Evolutionary conservation across 37 sponge, comb jelly and placozoan species (phyloP).

Genomic region (Crambe crambe): DNA sequence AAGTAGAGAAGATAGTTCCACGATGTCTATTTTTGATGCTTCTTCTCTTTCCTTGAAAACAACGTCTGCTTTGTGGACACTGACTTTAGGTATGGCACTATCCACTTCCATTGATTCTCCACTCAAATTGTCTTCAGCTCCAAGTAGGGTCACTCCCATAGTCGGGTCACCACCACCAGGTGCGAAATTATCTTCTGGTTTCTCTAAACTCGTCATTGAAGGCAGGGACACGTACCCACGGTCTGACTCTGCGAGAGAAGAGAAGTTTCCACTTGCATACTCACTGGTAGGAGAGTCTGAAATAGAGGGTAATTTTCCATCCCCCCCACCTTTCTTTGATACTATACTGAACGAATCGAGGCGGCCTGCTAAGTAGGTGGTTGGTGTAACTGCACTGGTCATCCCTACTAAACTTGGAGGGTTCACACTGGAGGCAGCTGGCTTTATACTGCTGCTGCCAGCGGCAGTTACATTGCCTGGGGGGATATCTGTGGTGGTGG

Average conservation of each 20-base stretch:
- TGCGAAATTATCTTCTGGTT: neutral
- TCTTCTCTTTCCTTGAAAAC: neutral
- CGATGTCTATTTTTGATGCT: neutral
- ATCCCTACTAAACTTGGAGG: neutral
- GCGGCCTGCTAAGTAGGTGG: neutral
- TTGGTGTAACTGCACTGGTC: neutral
- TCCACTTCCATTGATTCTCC: conserved; percentile 7
- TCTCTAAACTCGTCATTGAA: neutral
- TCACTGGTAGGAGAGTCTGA: conserved; percentile 32
- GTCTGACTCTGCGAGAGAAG: conserved; percentile 26
- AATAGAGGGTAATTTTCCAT: neutral
- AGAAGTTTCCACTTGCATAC: conserved; percentile 41
- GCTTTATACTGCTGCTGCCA: neutral
- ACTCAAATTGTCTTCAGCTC: too few relatives aligned
- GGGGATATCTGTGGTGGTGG: neutral
- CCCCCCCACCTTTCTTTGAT: neutral
- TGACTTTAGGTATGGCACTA: neutral
- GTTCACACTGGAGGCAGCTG: neutral
- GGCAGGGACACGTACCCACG: conserved; percentile 19
- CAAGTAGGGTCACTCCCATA: neutral
- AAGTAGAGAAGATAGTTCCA: neutral
- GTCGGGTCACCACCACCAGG: neutral
- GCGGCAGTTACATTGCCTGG: too few relatives aligned
- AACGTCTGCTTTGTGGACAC: neutral
- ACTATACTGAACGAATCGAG: neutral